Evolutionary conservation across 1,140 invertebrate species (phyloP).

Genomic region (Lepidotrigona ventralis): DNA sequence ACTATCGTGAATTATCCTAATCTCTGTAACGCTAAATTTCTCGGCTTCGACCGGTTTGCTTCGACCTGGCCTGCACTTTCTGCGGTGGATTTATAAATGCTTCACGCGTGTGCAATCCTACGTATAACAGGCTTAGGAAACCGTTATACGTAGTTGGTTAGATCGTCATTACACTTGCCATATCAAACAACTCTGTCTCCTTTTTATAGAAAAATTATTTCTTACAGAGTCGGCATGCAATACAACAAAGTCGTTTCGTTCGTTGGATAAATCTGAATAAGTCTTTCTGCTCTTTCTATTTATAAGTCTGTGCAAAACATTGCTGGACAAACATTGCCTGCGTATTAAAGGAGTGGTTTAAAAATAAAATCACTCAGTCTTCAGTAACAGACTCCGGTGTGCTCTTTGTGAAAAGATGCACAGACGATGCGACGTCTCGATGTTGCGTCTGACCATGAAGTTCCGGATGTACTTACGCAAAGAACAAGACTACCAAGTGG

Average conservation of each 20-base stretch:
- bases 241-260: not conserved
- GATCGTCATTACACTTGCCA: not conserved
- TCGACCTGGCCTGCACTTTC: constrained; percentile 24
- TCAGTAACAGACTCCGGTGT: not conserved
- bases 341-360: not conserved
- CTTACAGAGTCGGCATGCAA: not conserved
- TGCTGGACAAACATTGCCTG: not conserved
- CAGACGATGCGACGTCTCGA: not conserved
- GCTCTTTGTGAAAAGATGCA: not conserved
- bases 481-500: not conserved
- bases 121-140: constrained; percentile 25
- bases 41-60: constrained; percentile 10
- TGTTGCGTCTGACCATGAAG: not conserved
- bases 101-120: constrained; percentile 20
- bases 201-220: constrained; percentile 21
- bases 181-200: constrained; percentile 8
- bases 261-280: not conserved
- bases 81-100: constrained; percentile 26
- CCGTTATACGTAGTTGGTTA: constrained; percentile 37
- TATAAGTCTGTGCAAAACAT: not conserved
- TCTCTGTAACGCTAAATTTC: constrained; percentile 38
- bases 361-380: not conserved
- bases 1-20: constrained; percentile 1
- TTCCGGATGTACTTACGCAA: not conserved
- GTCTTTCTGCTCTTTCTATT: not conserved